A percentile compares a stretch with the other conserved stretches of the same genome.
Conservation (phyloP, 1,140 invertebrate species). For the Neodiprion pinetum region DNA sequence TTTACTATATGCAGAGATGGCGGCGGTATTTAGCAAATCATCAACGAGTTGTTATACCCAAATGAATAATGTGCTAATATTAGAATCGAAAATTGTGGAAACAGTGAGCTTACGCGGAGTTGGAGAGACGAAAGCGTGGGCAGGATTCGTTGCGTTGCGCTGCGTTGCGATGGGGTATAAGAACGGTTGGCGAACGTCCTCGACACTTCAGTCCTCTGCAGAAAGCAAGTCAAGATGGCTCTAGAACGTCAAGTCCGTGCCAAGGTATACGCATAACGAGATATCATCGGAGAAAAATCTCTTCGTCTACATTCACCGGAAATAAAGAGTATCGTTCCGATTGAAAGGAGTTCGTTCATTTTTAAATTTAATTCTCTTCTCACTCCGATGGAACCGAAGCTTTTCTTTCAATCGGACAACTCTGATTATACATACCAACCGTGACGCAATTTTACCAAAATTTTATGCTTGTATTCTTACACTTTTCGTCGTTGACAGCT, state of each 20-base stretch:
- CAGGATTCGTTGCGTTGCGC: conserved; percentile 38
- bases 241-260: conserved; percentile 81
- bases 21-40: neutral
- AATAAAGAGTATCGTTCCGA: neutral
- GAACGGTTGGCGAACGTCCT: conserved; percentile 37
- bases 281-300: conserved; percentile 6
- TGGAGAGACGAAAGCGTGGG: conserved; percentile 50
- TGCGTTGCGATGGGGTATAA: conserved; percentile 43
- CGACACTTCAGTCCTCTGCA: conserved; percentile 55
- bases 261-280: conserved; percentile 65
- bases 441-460: too few species aligned
- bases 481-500: conserved; percentile 66
- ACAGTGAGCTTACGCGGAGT: conserved; percentile 33
- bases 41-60: conserved; percentile 28
- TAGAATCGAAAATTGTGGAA: conserved; percentile 54
- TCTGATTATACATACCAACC: too few species aligned
- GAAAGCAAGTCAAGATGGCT: conserved; percentile 69
- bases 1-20: neutral
- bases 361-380: neutral
- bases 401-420: neutral
- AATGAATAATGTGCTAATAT: conserved; percentile 53
- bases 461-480: too few species aligned
- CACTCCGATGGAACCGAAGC: neutral
- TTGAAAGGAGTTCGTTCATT: neutral
- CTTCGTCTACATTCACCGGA: neutral